A percentile compares a stretch with the other conserved stretches of the same genome.
Evolutionary conservation across 1,140 invertebrate species (phyloP).

Genomic region (Listronotus oregonensis): DNA sequence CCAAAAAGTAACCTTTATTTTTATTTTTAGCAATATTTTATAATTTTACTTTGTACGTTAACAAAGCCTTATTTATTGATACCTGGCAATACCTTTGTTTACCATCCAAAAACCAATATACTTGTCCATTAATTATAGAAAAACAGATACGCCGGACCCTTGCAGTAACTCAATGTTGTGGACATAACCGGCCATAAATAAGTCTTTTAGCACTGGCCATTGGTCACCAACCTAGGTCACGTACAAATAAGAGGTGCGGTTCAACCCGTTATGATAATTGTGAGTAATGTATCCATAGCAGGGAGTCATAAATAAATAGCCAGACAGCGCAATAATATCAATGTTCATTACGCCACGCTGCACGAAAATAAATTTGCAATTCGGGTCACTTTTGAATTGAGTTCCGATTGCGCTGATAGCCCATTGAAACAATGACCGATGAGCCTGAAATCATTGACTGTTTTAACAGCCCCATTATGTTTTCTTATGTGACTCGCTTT

Average conservation of each 20-base stretch:
- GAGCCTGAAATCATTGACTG: background rate
- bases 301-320: conserved; percentile 51
- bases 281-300: conserved; percentile 47
- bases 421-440: background rate
- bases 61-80: too few species aligned
- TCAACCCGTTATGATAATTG: conserved; percentile 49
- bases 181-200: conserved; percentile 37
- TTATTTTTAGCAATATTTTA: background rate
- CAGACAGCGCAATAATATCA: conserved; percentile 50
- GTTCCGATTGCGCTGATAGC: background rate
- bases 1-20: too few species aligned
- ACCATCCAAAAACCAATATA: background rate
- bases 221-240: conserved; percentile 40
- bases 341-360: conserved; percentile 47
- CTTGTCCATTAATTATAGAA: conserved; percentile 29
- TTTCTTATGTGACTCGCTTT: too few species aligned
- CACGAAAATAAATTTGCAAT: conserved; percentile 4
- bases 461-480: background rate
- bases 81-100: background rate
- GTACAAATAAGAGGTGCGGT: conserved; percentile 50
- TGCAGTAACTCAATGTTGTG: conserved; percentile 1
- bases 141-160: conserved; percentile 9
- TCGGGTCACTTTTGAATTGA: background rate
- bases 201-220: conserved; percentile 22
- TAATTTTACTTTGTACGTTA: too few species aligned